Evolutionary conservation across 2,797 vertebrate species (phyloP).

Genomic region (Anabas testudineus): DNA sequence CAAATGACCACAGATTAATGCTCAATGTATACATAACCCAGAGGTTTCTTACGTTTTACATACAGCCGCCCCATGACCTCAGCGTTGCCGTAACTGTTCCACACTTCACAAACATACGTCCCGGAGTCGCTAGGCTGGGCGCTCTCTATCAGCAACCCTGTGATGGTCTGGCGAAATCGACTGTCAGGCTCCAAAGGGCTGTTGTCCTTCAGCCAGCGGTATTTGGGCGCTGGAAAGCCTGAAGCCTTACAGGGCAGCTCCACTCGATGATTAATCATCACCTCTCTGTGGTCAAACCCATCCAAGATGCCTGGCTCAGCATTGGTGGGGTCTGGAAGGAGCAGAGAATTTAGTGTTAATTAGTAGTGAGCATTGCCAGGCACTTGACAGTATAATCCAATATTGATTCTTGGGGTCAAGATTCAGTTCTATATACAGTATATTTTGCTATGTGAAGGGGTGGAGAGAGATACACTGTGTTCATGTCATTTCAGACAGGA

Average conservation of each 20-base stretch:
- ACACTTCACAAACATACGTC: constrained; percentile 96
- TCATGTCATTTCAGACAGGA: constrained; percentile 6
- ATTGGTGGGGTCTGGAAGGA: constrained; percentile 91
- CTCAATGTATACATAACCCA: background rate
- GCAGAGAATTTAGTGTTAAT: constrained; percentile 66
- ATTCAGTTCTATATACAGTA: constrained; percentile 53
- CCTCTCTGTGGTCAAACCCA: constrained; percentile 95
- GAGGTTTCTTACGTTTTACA: constrained; percentile 91
- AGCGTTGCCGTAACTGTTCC: constrained; percentile 97
- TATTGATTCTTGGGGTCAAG: constrained; percentile 66
- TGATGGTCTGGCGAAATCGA: constrained; percentile 92
- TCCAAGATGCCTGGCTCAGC: constrained; percentile 96
- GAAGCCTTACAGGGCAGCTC: constrained; percentile 98
- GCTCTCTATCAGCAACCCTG: constrained; percentile 93
- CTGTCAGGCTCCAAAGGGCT: constrained; percentile 94
- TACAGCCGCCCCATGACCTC: constrained; percentile 93
- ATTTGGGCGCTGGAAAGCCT: constrained; percentile 94
- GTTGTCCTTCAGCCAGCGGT: constrained; percentile 98
- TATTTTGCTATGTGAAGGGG: constrained; percentile 45
- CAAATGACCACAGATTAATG: background rate
- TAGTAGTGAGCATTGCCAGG: constrained; percentile 59
- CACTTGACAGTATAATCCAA: constrained; percentile 54
- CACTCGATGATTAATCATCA: constrained; percentile 94
- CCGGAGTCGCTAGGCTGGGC: constrained; percentile 91
- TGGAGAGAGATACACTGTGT: constrained; percentile 25